Conservation (phyloP, 2,888 invertebrate genomes). For the Oxytorus armatus region DNA sequence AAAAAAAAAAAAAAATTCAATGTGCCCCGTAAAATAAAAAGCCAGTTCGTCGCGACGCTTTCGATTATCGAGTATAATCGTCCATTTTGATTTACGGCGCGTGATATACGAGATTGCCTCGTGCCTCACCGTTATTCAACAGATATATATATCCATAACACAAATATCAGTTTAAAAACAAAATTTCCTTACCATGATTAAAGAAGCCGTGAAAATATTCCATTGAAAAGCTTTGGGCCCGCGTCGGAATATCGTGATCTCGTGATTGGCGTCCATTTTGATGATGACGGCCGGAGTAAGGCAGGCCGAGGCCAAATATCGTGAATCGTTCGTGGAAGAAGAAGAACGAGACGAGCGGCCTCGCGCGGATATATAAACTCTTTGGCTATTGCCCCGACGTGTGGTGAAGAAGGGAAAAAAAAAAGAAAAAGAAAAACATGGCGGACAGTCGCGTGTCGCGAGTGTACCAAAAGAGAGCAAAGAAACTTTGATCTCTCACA, state of each 20-base stretch:
- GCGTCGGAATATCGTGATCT: constrained; percentile 37
- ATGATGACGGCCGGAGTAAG: constrained; percentile 41
- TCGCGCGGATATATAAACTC: constrained; percentile 17
- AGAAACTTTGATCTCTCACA: constrained; percentile 25
- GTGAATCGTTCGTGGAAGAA: constrained; percentile 49
- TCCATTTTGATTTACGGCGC: constrained; percentile 44
- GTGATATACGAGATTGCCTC: constrained; percentile 24
- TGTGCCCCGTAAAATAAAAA: background rate
- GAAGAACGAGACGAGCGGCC: constrained; percentile 49
- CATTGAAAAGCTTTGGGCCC: background rate
- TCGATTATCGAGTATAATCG: background rate
- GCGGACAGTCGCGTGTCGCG: constrained; percentile 54
- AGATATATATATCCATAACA: constrained; percentile 5
- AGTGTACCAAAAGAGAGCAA: constrained; percentile 10
- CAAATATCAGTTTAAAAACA: too few relatives aligned
- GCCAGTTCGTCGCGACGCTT: background rate
- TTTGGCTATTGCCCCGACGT: constrained; percentile 44
- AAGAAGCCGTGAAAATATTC: background rate
- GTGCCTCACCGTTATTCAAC: background rate
- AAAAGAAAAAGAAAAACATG: constrained; percentile 60
- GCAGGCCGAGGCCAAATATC: constrained; percentile 57
- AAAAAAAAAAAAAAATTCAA: background rate
- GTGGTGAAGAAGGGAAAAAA: too few relatives aligned
- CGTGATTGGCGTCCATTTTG: constrained; percentile 67
- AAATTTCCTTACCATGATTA: constrained; percentile 50